A percentile compares a stretch with the other conserved stretches of the same genome.
These are phyloP conservation scores for Petrolisthes manimaculis DNA, from an alignment of 2,888 invertebrate genomes.

Conservation along the genomic window DNA sequence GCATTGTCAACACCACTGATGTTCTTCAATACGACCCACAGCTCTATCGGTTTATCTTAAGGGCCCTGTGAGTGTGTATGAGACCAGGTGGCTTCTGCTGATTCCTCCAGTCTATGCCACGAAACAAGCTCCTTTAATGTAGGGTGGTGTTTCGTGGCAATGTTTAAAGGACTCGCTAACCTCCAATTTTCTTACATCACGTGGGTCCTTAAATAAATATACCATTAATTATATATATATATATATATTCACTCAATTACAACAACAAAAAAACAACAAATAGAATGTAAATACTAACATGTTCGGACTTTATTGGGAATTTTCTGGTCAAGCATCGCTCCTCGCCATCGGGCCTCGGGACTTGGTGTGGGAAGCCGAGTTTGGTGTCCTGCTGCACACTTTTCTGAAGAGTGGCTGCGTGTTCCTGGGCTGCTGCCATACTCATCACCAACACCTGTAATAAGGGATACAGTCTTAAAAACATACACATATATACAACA, in stretches of 20 bases:
- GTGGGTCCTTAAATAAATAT: neutral
- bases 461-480: neutral
- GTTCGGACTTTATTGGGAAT: slow-evolving; percentile 34
- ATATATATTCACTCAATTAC: neutral
- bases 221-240: slow-evolving; percentile 16
- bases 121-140: too few species aligned
- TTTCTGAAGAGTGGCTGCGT: slow-evolving; percentile 37
- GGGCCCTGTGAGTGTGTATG: too few species aligned
- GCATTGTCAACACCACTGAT: too few species aligned
- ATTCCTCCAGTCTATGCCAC: too few species aligned
- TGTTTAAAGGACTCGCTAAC: too few species aligned
- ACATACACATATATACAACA: too few species aligned
- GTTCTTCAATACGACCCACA: too few species aligned
- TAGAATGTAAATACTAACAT: neutral
- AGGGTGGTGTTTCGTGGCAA: too few species aligned
- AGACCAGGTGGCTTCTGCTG: too few species aligned
- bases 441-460: slow-evolving; percentile 5
- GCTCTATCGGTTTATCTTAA: too few species aligned
- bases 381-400: slow-evolving; percentile 49
- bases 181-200: neutral
- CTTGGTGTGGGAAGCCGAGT: slow-evolving; percentile 48
- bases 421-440: slow-evolving; percentile 51
- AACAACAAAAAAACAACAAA: neutral
- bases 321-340: slow-evolving; percentile 38
- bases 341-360: slow-evolving; percentile 45